Percentiles rank a stretch among this genome's conserved stretches.
Conservation (phyloP, 2,888 invertebrate genomes). For the Apotomis betuletana region DNA sequence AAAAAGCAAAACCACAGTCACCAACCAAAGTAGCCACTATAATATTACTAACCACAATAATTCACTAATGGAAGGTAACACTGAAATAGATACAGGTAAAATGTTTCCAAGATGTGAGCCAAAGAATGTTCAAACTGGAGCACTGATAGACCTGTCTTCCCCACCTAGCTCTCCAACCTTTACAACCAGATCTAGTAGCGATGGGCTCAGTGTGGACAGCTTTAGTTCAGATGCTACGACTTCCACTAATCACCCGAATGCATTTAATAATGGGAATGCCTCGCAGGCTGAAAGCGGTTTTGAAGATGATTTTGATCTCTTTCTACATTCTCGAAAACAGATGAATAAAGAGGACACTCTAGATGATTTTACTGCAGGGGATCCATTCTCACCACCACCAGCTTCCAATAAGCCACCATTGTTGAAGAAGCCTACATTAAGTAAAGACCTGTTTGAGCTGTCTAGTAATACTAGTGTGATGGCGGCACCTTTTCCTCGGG, state of each 20-base stretch:
- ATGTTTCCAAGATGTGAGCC: slow-evolving; percentile 79
- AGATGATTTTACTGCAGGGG: slow-evolving; percentile 81
- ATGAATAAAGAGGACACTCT: slow-evolving; percentile 69
- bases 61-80: slow-evolving; percentile 55
- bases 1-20: slow-evolving; percentile 64
- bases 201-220: slow-evolving; percentile 89
- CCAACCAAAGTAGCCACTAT: slow-evolving; percentile 47
- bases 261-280: slow-evolving; percentile 84
- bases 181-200: slow-evolving; percentile 89
- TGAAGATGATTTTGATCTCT: slow-evolving; percentile 91
- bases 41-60: slow-evolving; percentile 50
- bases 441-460: slow-evolving; percentile 86
- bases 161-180: slow-evolving; percentile 90
- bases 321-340: slow-evolving; percentile 78
- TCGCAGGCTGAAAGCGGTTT: slow-evolving; percentile 91
- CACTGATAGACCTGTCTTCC: slow-evolving; percentile 87
- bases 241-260: slow-evolving; percentile 80
- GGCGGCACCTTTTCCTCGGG: slow-evolving; percentile 70
- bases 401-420: slow-evolving; percentile 62
- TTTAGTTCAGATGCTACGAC: slow-evolving; percentile 89
- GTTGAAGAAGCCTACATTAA: slow-evolving; percentile 81
- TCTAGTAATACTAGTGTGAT: slow-evolving; percentile 80
- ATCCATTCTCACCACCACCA: slow-evolving; percentile 83
- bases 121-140: slow-evolving; percentile 77
- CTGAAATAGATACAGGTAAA: slow-evolving; percentile 68